Evolutionary conservation across 2,797 vertebrate genomes (phyloP).

Genomic region (Thripadectes ignobilis): DNA sequence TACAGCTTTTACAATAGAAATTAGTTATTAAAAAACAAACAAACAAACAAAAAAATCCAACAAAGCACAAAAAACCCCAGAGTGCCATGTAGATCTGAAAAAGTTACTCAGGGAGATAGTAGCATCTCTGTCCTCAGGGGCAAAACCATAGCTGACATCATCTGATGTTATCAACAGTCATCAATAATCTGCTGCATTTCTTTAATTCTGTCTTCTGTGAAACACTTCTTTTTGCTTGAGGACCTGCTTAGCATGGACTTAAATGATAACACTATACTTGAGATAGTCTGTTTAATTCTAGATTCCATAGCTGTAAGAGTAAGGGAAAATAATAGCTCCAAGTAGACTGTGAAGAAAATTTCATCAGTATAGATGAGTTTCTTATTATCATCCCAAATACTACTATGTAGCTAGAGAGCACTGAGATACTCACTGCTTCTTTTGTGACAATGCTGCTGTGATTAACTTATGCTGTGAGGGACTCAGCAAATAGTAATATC

Average conservation of each 20-base stretch:
- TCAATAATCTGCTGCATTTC: background rate
- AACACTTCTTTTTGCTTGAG: background rate
- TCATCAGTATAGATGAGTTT: background rate
- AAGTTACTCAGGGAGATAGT: background rate
- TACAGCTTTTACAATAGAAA: background rate
- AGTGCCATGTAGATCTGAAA: background rate
- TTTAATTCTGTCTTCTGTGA: background rate
- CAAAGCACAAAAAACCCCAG: background rate
- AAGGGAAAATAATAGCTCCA: background rate
- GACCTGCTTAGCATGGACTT: background rate
- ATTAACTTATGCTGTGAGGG: background rate
- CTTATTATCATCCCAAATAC: background rate
- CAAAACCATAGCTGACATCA: background rate
- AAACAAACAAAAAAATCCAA: background rate
- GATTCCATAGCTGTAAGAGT: background rate
- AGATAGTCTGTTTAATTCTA: background rate
- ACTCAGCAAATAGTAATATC: background rate
- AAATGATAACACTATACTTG: background rate
- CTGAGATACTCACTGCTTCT: background rate
- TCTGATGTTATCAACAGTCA: background rate
- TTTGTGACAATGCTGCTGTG: background rate
- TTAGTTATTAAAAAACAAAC: background rate
- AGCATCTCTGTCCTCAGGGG: background rate
- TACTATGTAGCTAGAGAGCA: background rate
- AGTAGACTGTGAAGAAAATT: background rate